These are phyloP conservation scores for Drosophila mimica DNA, from an alignment of 2,888 invertebrate species.

Conservation along the genomic window DNA sequence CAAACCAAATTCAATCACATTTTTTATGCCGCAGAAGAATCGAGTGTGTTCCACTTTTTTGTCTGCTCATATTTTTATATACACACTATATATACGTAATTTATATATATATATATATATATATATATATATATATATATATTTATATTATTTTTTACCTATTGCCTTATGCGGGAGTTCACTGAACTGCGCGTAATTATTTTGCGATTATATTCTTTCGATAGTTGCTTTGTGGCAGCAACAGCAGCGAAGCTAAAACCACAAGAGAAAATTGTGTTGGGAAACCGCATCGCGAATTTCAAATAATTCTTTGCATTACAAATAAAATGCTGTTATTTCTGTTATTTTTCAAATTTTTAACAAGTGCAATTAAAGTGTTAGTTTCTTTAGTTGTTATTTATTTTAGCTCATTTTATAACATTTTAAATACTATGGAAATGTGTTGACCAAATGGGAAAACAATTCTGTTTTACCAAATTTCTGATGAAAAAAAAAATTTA, in stretches of 20 bases:
- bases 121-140: slow-evolving; percentile 22
- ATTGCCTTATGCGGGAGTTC: slow-evolving; percentile 54
- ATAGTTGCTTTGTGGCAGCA: slow-evolving; percentile 34
- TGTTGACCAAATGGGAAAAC: not conserved
- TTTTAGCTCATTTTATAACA: not conserved
- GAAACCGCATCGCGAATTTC: slow-evolving; percentile 4
- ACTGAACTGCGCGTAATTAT: slow-evolving; percentile 72
- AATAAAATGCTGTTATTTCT: not conserved
- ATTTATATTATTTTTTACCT: slow-evolving; percentile 15
- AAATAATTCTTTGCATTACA: slow-evolving; percentile 9
- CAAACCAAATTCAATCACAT: slow-evolving; percentile 42
- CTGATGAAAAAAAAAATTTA: not conserved
- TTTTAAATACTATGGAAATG: not conserved
- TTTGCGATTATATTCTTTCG: slow-evolving; percentile 68
- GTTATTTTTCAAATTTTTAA: not conserved
- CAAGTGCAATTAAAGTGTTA: not conserved
- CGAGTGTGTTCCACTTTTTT: slow-evolving; percentile 35
- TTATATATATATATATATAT: slow-evolving; percentile 30
- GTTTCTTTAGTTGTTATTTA: not conserved
- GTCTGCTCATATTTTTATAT: slow-evolving; percentile 24
- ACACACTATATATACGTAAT: not conserved
- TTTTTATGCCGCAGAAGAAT: slow-evolving; percentile 6
- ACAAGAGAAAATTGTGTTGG: slow-evolving; percentile 4
- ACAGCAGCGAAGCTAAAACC: slow-evolving; percentile 18
- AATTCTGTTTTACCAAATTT: not conserved